Percentiles rank a stretch among this genome's conserved stretches.
Conservation (phyloP, 2,113 vertebrate genomes). For the Protomyctophum bolini region DNA sequence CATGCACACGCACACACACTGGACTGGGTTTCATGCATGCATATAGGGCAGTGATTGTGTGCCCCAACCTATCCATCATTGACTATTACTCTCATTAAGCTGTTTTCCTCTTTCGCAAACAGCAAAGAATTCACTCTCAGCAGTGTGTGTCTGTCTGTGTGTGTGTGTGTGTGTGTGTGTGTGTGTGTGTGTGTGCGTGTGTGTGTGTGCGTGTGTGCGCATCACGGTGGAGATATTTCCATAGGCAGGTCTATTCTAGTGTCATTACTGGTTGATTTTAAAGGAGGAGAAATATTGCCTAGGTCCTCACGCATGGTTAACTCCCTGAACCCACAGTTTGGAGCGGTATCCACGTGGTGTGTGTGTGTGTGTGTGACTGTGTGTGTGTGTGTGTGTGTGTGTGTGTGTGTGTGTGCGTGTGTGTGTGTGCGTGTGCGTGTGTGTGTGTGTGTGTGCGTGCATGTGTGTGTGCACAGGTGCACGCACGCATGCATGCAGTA, state of each 20-base stretch:
- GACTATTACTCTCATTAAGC: conserved; percentile 76
- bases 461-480: conserved; percentile 30
- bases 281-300: conserved; percentile 77
- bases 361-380: conserved; percentile 11
- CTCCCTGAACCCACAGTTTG: conserved; percentile 71
- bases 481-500: conserved; percentile 14
- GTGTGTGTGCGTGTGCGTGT: not conserved
- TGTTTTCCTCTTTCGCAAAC: conserved; percentile 75
- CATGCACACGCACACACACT: conserved; percentile 34
- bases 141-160: conserved; percentile 1
- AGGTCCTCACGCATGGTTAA: conserved; percentile 79
- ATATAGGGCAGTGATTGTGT: conserved; percentile 78
- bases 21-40: conserved; percentile 66
- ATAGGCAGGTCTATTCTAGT: conserved; percentile 77
- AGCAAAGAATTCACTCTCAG: conserved; percentile 63
- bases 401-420: conserved; percentile 18
- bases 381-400: conserved; percentile 35
- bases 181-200: conserved; percentile 50
- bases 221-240: conserved; percentile 71
- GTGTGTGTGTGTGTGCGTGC: conserved; percentile 20
- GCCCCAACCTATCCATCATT: conserved; percentile 78
- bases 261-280: conserved; percentile 77
- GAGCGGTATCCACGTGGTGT: conserved; percentile 47
- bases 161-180: conserved; percentile 27
- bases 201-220: conserved; percentile 35